phyloP scores from a whole-genome alignment of 2,113 vertebrate genomes.

The Tetraodon nigroviridis region DNA sequence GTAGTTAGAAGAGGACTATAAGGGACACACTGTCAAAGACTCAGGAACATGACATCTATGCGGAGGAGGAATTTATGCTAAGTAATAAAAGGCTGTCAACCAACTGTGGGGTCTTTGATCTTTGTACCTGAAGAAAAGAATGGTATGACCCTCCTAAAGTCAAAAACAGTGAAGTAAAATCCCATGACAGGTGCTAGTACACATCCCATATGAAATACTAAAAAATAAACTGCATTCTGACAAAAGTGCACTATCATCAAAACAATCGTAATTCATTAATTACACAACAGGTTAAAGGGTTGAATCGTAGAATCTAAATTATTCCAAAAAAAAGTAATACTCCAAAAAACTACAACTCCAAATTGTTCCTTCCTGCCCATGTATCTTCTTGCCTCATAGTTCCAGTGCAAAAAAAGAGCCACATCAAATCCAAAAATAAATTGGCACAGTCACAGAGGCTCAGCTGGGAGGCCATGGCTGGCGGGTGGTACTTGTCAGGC shows the following conservation, averaged over 20 bases:
- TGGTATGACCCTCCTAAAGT: too few species aligned
- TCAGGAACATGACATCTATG: constrained; percentile 26
- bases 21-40: constrained; percentile 47
- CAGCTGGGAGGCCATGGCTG: constrained; percentile 11
- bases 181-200: too few species aligned
- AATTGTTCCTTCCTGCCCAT: too few species aligned
- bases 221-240: too few species aligned
- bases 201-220: too few species aligned
- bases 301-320: too few species aligned
- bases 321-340: too few species aligned
- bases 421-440: not conserved
- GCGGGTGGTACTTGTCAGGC: constrained; percentile 25
- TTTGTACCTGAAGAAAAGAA: not conserved
- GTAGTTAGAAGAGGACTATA: constrained; percentile 56
- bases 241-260: too few species aligned
- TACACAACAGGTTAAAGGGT: too few species aligned
- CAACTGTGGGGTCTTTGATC: constrained; percentile 32
- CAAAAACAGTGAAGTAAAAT: too few species aligned
- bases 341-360: too few species aligned
- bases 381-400: not conserved
- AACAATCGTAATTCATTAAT: too few species aligned
- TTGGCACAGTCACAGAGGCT: not conserved
- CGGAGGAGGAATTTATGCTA: constrained; percentile 24
- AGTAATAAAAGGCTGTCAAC: constrained; percentile 17
- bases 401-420: not conserved